Evolutionary conservation across 2,113 vertebrate species (phyloP).

Genomic region (Lophotis ruficrista): DNA sequence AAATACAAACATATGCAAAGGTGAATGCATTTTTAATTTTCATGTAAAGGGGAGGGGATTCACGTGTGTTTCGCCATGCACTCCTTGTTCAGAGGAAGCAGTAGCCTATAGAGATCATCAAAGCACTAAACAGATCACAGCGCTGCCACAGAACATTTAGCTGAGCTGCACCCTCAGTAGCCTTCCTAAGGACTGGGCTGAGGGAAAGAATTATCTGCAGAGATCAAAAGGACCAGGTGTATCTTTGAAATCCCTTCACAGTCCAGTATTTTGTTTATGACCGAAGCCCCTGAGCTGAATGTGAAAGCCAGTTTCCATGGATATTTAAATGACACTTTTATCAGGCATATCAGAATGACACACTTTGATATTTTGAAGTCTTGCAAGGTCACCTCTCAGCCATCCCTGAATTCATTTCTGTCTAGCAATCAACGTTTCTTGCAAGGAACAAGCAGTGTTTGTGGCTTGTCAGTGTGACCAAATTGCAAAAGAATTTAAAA

Average conservation of each 20-base stretch:
- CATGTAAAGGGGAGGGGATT: background rate
- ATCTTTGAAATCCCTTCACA: conserved; percentile 36
- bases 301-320: conserved; percentile 32
- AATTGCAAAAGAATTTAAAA: conserved; percentile 19
- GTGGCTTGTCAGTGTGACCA: background rate
- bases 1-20: background rate
- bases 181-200: background rate
- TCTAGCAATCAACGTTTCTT: conserved; percentile 16
- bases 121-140: conserved; percentile 12
- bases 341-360: background rate
- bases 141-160: background rate
- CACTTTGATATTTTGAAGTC: conserved; percentile 21
- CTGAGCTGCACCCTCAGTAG: background rate
- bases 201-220: background rate
- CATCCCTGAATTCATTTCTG: conserved; percentile 38
- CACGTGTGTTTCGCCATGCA: background rate
- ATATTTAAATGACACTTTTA: conserved; percentile 53
- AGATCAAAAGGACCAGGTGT: background rate
- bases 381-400: conserved; percentile 33
- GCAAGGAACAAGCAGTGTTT: conserved; percentile 10
- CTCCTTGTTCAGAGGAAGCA: background rate
- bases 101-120: background rate
- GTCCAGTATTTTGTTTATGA: conserved; percentile 18
- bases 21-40: background rate
- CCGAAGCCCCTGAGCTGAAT: background rate